These are phyloP conservation scores for Leptinotarsa undecemlineata DNA, from an alignment of 1,140 invertebrate genomes.

Conservation along the genomic window DNA sequence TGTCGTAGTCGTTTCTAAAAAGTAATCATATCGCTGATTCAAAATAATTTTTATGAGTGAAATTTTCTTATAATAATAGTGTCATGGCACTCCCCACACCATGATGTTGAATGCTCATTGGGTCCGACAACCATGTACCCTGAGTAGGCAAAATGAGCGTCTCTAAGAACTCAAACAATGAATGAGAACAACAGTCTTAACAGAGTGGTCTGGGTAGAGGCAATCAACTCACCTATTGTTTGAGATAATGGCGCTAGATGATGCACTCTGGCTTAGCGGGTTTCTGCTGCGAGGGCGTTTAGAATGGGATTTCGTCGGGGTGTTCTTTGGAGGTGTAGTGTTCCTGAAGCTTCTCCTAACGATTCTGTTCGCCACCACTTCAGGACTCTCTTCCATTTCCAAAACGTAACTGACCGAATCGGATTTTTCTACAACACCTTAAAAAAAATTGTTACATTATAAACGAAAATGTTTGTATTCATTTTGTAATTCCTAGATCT, in stretches of 20 bases:
- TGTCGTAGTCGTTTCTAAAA: constrained; percentile 36
- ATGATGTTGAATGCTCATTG: background rate
- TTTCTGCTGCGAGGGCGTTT: constrained; percentile 55
- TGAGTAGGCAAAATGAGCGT: no score
- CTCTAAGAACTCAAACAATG: no score
- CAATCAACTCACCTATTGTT: constrained; percentile 16
- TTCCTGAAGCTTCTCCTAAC: constrained; percentile 59
- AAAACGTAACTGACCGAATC: constrained; percentile 83
- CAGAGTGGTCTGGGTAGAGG: no score
- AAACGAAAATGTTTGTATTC: no score
- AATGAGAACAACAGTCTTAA: no score
- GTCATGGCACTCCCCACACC: no score
- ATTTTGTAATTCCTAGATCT: no score
- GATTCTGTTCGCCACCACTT: constrained; percentile 65
- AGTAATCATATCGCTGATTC: background rate
- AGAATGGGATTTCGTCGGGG: constrained; percentile 57
- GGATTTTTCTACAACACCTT: constrained; percentile 76
- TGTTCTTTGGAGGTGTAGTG: constrained; percentile 50
- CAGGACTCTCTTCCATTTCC: constrained; percentile 74
- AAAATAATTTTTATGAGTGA: no score
- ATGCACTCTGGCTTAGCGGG: constrained; percentile 60
- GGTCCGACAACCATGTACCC: no score
- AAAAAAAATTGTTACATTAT: background rate
- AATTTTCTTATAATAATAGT: no score
- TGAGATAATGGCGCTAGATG: constrained; percentile 54